Evolutionary conservation across 35 echinoderm and acorn worm species (phyloP).

Genomic region (Anneissia japonica): DNA sequence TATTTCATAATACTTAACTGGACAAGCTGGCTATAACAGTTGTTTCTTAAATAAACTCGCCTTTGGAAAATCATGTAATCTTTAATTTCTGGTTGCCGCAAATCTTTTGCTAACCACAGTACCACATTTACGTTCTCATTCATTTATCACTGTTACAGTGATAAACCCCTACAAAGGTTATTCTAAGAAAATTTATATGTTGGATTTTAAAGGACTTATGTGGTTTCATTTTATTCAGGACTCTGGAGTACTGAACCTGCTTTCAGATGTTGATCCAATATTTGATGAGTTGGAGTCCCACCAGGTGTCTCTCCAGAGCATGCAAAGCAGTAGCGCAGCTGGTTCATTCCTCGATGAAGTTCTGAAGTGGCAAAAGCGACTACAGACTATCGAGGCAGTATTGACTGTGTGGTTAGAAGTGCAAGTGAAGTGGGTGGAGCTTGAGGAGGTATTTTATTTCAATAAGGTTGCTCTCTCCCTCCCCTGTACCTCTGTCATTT

Average conservation of each 20-base stretch:
- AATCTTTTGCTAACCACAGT: too few species aligned
- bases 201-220: too few species aligned
- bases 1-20: background rate
- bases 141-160: too few species aligned
- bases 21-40: too few species aligned
- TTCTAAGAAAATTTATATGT: too few species aligned
- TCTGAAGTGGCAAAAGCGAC: slow-evolving; percentile 97
- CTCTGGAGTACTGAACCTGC: slow-evolving; percentile 68
- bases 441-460: slow-evolving; percentile 65
- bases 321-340: slow-evolving; percentile 95
- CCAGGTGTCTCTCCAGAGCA: slow-evolving; percentile 87
- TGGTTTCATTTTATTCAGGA: slow-evolving; percentile 57
- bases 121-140: too few species aligned
- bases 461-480: background rate
- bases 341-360: slow-evolving; percentile 98
- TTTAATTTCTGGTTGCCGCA: too few species aligned
- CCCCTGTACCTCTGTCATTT: background rate
- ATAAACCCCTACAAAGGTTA: too few species aligned
- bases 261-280: slow-evolving; percentile 75
- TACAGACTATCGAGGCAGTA: slow-evolving; percentile 93
- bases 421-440: slow-evolving; percentile 97
- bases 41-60: too few species aligned
- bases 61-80: too few species aligned
- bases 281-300: slow-evolving; percentile 96
- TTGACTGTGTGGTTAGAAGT: slow-evolving; percentile 82